These are phyloP conservation scores for Pachypsylla venusta DNA, from an alignment of 1,140 invertebrate genomes.

Conservation along the genomic window DNA sequence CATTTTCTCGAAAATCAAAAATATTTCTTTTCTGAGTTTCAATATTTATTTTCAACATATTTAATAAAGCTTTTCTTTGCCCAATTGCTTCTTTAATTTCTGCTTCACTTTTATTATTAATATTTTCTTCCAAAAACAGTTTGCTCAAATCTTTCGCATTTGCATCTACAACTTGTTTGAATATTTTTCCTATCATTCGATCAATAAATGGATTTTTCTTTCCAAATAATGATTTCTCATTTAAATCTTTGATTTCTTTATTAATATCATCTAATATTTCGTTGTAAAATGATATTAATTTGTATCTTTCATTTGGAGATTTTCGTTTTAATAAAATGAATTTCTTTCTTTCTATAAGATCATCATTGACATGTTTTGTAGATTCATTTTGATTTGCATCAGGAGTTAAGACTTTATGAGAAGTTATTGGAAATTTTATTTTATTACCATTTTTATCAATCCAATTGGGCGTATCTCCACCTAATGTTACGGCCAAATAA, in stretches of 20 bases:
- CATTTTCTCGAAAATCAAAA: not conserved
- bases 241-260: not conserved
- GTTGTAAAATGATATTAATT: not conserved
- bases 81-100: not conserved
- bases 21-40: not conserved
- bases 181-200: not conserved
- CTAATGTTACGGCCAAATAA: not conserved
- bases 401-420: not conserved
- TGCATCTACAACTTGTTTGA: no score
- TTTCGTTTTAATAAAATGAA: not conserved
- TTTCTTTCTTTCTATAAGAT: not conserved
- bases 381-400: not conserved
- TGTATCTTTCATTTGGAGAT: not conserved
- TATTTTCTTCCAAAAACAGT: no score
- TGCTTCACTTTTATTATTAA: not conserved
- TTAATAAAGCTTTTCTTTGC: not conserved
- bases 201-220: slow-evolving; percentile 3
- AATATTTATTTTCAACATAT: not conserved
- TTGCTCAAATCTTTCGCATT: no score
- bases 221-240: not conserved
- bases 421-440: not conserved
- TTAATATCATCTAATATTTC: not conserved
- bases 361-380: not conserved
- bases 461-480: not conserved
- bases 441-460: not conserved